A percentile compares a stretch with the other conserved stretches of the same genome.
Evolutionary conservation across 2,797 vertebrate species (phyloP).

Genomic region (Megalops cyprinoides): DNA sequence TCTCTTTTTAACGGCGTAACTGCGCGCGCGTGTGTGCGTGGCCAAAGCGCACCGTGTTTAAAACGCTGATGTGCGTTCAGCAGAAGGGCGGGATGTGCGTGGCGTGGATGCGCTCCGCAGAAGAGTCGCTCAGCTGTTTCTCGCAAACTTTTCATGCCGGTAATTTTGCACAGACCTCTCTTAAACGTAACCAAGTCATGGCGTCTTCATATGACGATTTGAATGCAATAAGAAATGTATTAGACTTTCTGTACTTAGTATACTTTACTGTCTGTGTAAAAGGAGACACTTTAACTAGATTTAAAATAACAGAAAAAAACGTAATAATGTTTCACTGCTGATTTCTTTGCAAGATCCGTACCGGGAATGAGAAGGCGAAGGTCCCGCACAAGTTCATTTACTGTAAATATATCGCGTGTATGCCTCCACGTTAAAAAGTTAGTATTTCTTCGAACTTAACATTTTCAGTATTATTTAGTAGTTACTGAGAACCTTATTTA

Average conservation of each 20-base stretch:
- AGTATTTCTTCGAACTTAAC: background rate
- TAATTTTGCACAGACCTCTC: conserved; percentile 15
- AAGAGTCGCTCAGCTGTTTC: background rate
- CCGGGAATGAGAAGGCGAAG: background rate
- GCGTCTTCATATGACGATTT: too few relatives aligned
- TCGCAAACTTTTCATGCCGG: background rate
- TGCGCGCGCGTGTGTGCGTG: conserved; percentile 5
- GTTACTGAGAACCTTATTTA: background rate
- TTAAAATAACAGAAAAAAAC: too few relatives aligned
- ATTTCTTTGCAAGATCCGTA: background rate
- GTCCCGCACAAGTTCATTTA: background rate
- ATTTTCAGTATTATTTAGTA: background rate
- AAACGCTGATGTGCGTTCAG: conserved; percentile 37
- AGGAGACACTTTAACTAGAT: too few relatives aligned
- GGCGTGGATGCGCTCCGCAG: background rate
- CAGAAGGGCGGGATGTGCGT: conserved; percentile 50
- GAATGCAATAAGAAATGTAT: too few relatives aligned
- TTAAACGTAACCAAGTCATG: too few relatives aligned
- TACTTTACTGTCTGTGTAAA: too few relatives aligned
- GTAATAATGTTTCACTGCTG: background rate
- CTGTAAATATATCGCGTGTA: background rate
- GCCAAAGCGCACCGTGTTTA: conserved; percentile 24
- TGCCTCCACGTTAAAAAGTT: background rate
- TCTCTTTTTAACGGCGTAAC: background rate
- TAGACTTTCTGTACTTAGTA: too few relatives aligned